A percentile compares a stretch with the other conserved stretches of the same genome.
Conservation (phyloP, 2,797 vertebrate genomes). For the Acanthis flammea region DNA sequence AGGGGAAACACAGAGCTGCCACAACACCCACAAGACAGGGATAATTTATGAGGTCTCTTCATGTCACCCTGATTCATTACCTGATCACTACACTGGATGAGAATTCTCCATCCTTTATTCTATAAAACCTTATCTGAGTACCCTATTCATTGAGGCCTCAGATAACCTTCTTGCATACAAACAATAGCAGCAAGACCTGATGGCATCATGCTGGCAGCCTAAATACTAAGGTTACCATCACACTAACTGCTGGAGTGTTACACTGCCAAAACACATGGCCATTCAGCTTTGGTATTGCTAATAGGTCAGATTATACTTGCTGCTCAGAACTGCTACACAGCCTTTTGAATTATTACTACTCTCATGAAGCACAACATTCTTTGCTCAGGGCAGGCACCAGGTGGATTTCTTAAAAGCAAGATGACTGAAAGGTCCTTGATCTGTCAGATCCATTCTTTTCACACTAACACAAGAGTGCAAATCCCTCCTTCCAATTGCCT, state of each 20-base stretch:
- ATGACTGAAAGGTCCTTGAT: background rate
- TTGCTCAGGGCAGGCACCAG: background rate
- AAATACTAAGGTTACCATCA: background rate
- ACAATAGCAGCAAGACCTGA: background rate
- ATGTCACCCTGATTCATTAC: background rate
- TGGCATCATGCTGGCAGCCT: background rate
- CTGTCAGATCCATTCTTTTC: background rate
- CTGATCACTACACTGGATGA: accelerated
- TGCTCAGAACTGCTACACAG: background rate
- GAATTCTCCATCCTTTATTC: background rate
- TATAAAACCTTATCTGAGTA: background rate
- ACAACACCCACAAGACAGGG: background rate
- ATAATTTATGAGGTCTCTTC: background rate
- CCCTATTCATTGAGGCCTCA: background rate
- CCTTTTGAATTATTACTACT: background rate
- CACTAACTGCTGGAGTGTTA: background rate
- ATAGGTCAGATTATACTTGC: background rate
- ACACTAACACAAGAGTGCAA: background rate
- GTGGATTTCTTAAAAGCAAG: background rate
- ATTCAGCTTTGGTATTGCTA: background rate
- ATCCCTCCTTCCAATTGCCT: background rate
- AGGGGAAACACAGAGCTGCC: background rate
- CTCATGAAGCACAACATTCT: background rate
- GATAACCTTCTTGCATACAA: background rate
- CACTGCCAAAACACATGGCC: background rate